Base-by-base conservation (phyloP, 2,797 vertebrate genomes). In the Podarcis lilfordi region DNA sequence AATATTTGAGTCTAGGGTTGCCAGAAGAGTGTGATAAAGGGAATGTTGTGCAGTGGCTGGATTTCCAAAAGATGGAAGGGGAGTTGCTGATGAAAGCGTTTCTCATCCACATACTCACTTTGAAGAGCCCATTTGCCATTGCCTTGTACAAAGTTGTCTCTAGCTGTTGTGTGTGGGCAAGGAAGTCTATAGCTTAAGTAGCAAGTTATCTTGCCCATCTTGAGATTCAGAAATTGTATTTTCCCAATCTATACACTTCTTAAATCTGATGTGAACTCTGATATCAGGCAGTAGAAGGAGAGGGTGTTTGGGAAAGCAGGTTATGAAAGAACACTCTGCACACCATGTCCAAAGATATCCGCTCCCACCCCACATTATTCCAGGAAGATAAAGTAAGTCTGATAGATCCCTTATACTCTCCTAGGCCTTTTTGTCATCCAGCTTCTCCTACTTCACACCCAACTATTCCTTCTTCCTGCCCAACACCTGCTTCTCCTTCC, bases 41-140 rank as follows among this genome's bases (percentile, higher is more conserved):
- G 77, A 86, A 83, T 89, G 84, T 78, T 6, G 27, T 74, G 66
- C 29, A 71, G 75, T 43, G 79, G 79, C 50, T 83, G 84, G 80
- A 85, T 93, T 95, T 95, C 91, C 79, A 72, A 92, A 55, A 92
- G 86, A 86, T 43, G 72, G 71, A 87, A 94, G 78, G 23, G 79
- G 84, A 87, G 66, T 86, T 90, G 35, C 69, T 82, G 71, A 75
- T 88, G 91, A 72, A 88, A 86, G 45, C 66, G 80, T 87, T 50
- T 69, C 50, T 83, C 40, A 40, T 84, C 90, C 74, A 77, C 89
- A 3, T 50, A 50, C 50, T 89, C 79, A 75, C 76, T 90, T 91
- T 83, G 84, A 85, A 91, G 71, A 2, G 29, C 74, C 68, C 69
- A 3, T 83, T 13, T 86, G 32, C 59, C 10, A 77, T 91, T 87